These are phyloP conservation scores for Orientallactaga sibirica DNA, from an alignment of 2,797 vertebrate species.

Conservation along the genomic window DNA sequence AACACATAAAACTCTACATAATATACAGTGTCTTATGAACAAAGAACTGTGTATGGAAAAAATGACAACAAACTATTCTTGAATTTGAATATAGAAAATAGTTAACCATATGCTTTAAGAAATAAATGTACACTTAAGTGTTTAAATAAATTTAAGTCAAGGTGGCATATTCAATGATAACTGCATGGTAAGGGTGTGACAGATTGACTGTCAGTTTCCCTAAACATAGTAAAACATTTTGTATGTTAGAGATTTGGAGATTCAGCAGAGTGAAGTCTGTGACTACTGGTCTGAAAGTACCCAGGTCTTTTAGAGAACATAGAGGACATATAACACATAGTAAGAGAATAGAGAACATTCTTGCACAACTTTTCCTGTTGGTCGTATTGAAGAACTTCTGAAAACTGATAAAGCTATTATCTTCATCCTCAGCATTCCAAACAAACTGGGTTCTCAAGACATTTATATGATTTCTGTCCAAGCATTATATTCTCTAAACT, in stretches of 20 bases:
- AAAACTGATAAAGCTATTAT: not conserved
- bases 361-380: not conserved
- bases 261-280: not conserved
- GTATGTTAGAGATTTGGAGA: not conserved
- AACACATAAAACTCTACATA: not conserved
- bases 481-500: not conserved
- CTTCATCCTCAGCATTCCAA: not conserved
- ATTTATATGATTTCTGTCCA: not conserved
- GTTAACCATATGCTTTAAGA: not conserved
- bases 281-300: not conserved
- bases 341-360: not conserved
- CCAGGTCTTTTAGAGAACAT: not conserved
- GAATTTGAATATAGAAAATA: constrained; percentile 23
- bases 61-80: not conserved
- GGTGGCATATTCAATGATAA: not conserved
- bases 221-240: constrained; percentile 4
- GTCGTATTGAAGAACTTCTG: not conserved
- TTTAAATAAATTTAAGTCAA: not conserved
- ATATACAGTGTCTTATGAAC: not conserved
- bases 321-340: not conserved
- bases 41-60: not conserved
- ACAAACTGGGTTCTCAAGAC: not conserved
- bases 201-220: not conserved
- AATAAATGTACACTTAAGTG: not conserved
- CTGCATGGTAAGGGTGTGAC: not conserved